Percentiles rank a stretch among this genome's conserved stretches.
These are phyloP conservation scores for Chrysopilus asiliformis DNA, from an alignment of 2,888 invertebrate species.

Conservation along the genomic window DNA sequence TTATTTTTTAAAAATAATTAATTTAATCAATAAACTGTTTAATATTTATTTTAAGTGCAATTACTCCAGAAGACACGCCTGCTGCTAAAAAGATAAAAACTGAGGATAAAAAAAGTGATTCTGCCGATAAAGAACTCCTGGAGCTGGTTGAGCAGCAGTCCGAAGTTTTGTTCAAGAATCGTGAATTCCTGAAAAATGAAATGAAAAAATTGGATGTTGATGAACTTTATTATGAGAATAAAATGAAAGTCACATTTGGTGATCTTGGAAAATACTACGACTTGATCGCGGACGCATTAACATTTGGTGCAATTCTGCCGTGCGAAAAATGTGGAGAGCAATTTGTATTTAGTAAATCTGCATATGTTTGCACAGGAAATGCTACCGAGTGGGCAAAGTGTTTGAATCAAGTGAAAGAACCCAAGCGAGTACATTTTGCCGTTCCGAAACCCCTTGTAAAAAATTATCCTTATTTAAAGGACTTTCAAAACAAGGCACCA, in stretches of 20 bases:
- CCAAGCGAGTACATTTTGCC: conserved; percentile 52
- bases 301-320: conserved; percentile 68
- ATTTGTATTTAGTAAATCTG: conserved; percentile 51
- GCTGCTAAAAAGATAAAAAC: conserved; percentile 54
- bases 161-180: conserved; percentile 40
- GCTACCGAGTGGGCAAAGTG: conserved; percentile 79
- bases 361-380: conserved; percentile 72
- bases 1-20: conserved; percentile 18
- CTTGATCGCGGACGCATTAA: conserved; percentile 67
- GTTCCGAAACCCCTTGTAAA: too few relatives aligned
- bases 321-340: conserved; percentile 70
- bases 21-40: too few relatives aligned
- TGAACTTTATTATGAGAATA: conserved; percentile 54
- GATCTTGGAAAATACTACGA: conserved; percentile 49
- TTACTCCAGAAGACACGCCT: conserved; percentile 42
- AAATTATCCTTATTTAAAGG: too few relatives aligned
- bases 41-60: conserved; percentile 20
- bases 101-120: conserved; percentile 44
- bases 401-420: conserved; percentile 52
- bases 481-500: too few relatives aligned
- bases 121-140: conserved; percentile 46
- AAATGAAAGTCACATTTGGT: conserved; percentile 54
- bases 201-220: conserved; percentile 49
- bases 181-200: conserved; percentile 47
- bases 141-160: conserved; percentile 33